phyloP scores from a whole-genome alignment of 2,113 vertebrate genomes.

The Onychostoma macrolepis region DNA sequence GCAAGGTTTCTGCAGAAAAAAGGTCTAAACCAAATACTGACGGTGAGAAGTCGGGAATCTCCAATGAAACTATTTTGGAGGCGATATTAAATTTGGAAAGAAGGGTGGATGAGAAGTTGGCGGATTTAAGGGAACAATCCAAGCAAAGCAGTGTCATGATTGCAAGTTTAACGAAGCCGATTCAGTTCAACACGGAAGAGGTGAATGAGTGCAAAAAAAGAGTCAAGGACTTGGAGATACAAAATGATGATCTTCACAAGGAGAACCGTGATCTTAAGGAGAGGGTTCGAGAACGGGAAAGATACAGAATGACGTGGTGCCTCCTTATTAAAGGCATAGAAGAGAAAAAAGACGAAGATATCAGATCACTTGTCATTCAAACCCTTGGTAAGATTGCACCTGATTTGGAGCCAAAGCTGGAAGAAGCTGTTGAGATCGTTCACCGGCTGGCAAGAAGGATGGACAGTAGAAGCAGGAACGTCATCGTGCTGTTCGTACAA shows the following conservation, averaged over 20 bases:
- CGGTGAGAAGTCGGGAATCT: neutral
- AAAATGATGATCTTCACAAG: neutral
- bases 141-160: constrained; percentile 13
- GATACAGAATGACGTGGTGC: constrained; percentile 29
- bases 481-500: neutral
- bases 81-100: neutral
- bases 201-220: neutral
- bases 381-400: neutral
- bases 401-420: neutral
- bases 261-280: neutral
- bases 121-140: neutral
- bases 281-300: constrained; percentile 6
- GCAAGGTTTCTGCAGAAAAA: neutral
- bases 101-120: neutral
- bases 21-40: neutral
- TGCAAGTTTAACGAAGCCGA: neutral
- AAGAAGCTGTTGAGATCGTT: neutral
- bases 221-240: neutral
- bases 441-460: neutral
- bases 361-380: neutral
- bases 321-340: neutral
- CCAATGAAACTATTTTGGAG: neutral
- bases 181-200: constrained; percentile 17
- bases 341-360: constrained; percentile 21
- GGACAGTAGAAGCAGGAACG: neutral